A percentile compares a stretch with the other conserved stretches of the same genome.
These are phyloP conservation scores for Galleria mellonella DNA, from an alignment of 1,140 invertebrate genomes.

Conservation along the genomic window DNA sequence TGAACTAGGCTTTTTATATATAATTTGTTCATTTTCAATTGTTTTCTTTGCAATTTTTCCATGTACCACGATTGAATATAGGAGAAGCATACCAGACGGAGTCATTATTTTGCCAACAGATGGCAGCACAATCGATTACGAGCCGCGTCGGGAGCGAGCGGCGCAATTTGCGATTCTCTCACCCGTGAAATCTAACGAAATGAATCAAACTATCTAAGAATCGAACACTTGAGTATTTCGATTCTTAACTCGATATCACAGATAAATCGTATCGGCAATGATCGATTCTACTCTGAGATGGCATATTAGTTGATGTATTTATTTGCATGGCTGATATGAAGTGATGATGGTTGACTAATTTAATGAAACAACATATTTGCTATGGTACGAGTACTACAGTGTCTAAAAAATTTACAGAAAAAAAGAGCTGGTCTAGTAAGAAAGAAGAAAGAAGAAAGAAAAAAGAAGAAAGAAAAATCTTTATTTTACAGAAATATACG, in stretches of 20 bases:
- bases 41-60: conserved; percentile 8
- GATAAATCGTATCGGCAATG: conserved; percentile 3
- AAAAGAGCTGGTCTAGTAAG: too few species aligned
- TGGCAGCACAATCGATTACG: conserved; percentile 64
- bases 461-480: too few species aligned
- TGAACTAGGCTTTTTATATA: too few species aligned
- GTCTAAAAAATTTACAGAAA: too few species aligned
- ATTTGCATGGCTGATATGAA: too few species aligned
- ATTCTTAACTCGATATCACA: conserved; percentile 27
- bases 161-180: conserved; percentile 60
- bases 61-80: conserved; percentile 32
- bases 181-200: conserved; percentile 63
- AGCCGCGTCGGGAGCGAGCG: conserved; percentile 36
- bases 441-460: too few species aligned
- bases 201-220: conserved; percentile 64
- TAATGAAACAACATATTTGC: too few species aligned
- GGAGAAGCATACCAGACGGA: conserved; percentile 49
- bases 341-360: too few species aligned
- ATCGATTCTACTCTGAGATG: neutral
- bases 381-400: too few species aligned
- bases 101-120: conserved; percentile 67
- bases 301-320: neutral
- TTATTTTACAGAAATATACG: too few species aligned
- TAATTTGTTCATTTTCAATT: neutral
- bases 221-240: conserved; percentile 37